Conservation (phyloP, 1,140 invertebrate species). For the Drosophila pseudoananassae region DNA sequence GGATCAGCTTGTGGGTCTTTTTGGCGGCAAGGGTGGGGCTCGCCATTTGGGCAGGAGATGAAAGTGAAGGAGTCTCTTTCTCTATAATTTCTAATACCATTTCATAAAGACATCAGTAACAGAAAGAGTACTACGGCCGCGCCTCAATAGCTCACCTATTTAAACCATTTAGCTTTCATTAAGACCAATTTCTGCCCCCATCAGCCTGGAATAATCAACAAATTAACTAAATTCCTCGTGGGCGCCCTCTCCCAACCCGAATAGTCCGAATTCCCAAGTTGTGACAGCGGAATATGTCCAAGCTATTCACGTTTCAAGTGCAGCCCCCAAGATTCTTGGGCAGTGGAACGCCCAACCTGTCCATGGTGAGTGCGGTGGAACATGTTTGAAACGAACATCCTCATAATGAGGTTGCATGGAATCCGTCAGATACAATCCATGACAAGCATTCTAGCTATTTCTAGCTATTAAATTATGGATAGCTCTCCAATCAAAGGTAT, state of each 20-base stretch:
- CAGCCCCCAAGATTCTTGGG: slow-evolving; percentile 21
- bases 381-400: slow-evolving; percentile 37
- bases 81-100: neutral
- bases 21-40: neutral
- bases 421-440: no score
- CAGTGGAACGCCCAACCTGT: no score
- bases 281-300: slow-evolving; percentile 38
- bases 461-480: no score
- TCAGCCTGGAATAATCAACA: slow-evolving; percentile 54
- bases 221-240: slow-evolving; percentile 64
- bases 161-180: slow-evolving; percentile 61
- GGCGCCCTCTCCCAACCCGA: slow-evolving; percentile 10
- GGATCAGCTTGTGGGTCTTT: slow-evolving; percentile 1
- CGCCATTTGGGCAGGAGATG: no score
- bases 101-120: neutral
- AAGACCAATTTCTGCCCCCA: slow-evolving; percentile 48
- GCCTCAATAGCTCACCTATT: slow-evolving; percentile 7
- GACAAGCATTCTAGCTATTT: no score
- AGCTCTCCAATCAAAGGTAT: no score
- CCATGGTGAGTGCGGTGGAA: neutral
- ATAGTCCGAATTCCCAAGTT: slow-evolving; percentile 54
- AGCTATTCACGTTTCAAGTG: slow-evolving; percentile 41
- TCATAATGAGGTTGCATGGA: slow-evolving; percentile 47
- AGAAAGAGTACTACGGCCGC: neutral
- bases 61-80: no score